Conservation (phyloP, 1,140 invertebrate species). For the Leptopilina clavipes region DNA sequence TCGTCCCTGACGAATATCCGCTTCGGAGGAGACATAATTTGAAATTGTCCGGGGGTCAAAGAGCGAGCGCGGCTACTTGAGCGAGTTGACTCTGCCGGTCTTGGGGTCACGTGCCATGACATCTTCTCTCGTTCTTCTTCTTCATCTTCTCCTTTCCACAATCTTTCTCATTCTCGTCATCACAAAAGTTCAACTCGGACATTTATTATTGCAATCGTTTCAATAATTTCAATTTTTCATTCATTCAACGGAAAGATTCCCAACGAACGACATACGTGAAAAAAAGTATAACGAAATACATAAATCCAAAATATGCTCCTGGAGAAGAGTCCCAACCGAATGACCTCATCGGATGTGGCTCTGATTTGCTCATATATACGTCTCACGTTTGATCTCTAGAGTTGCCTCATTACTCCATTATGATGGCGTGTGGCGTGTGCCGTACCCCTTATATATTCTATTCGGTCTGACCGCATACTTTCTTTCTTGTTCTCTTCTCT, state of each 20-base stretch:
- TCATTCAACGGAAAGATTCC: too few species aligned
- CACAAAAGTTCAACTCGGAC: too few species aligned
- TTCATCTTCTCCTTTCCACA: conserved; percentile 16
- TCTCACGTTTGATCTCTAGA: conserved; percentile 54
- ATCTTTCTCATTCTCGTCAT: too few species aligned
- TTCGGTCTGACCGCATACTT: conserved; percentile 58
- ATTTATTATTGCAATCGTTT: too few species aligned
- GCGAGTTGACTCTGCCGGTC: conserved; percentile 72
- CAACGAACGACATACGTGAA: too few species aligned
- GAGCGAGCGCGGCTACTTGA: conserved; percentile 73
- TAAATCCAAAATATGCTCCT: too few species aligned
- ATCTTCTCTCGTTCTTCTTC: conserved; percentile 53
- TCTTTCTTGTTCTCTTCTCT: conserved; percentile 33
- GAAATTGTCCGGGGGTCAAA: conserved; percentile 73
- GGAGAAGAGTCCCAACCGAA: conserved; percentile 55
- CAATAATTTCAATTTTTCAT: too few species aligned
- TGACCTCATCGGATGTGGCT: conserved; percentile 74
- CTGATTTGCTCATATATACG: conserved; percentile 74
- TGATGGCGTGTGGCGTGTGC: conserved; percentile 74
- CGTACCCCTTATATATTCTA: conserved; percentile 58
- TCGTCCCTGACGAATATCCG: conserved; percentile 67
- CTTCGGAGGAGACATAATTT: conserved; percentile 71
- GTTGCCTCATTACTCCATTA: conserved; percentile 73
- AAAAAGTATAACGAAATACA: too few species aligned
- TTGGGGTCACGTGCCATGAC: conserved; percentile 72